Percentiles rank a stretch among this genome's conserved stretches.
These are phyloP conservation scores for Fulmarus glacialis DNA, from an alignment of 2,113 vertebrate species.

Conservation along the genomic window DNA sequence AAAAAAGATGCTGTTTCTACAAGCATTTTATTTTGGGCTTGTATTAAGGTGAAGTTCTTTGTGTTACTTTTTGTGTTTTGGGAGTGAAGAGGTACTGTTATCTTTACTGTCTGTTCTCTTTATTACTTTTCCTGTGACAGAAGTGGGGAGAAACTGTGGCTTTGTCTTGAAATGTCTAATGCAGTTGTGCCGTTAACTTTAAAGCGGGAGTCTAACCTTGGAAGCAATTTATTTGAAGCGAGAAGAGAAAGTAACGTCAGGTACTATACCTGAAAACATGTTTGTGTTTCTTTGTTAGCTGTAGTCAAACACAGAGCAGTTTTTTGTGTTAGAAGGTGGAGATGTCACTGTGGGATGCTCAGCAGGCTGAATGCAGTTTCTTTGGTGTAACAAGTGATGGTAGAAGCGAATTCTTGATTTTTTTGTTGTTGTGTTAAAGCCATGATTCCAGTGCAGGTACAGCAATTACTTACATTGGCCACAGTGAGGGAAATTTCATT, in stretches of 20 bases:
- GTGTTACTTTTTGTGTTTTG: not conserved
- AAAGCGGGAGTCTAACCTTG: not conserved
- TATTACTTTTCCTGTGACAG: not conserved
- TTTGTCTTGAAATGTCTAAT: not conserved
- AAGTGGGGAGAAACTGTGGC: accelerated
- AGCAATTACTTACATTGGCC: not conserved
- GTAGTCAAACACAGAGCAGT: not conserved
- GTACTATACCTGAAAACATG: not conserved
- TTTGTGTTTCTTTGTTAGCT: accelerated
- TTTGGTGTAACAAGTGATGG: not conserved
- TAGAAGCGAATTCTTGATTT: accelerated
- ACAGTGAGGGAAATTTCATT: accelerated
- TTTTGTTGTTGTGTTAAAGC: not conserved
- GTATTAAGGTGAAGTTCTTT: not conserved
- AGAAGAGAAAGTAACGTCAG: not conserved
- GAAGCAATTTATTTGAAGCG: not conserved
- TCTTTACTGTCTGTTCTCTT: not conserved
- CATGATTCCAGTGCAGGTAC: accelerated
- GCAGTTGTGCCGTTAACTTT: not conserved
- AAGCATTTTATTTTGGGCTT: not conserved
- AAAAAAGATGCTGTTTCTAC: not conserved
- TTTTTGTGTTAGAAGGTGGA: no score
- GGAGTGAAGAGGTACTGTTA: not conserved
- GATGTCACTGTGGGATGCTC: not conserved
- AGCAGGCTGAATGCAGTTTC: not conserved